Percentiles rank a stretch among this genome's conserved stretches.
Evolutionary conservation across 2,888 invertebrate species (phyloP).

Genomic region (Chorisops tibialis): DNA sequence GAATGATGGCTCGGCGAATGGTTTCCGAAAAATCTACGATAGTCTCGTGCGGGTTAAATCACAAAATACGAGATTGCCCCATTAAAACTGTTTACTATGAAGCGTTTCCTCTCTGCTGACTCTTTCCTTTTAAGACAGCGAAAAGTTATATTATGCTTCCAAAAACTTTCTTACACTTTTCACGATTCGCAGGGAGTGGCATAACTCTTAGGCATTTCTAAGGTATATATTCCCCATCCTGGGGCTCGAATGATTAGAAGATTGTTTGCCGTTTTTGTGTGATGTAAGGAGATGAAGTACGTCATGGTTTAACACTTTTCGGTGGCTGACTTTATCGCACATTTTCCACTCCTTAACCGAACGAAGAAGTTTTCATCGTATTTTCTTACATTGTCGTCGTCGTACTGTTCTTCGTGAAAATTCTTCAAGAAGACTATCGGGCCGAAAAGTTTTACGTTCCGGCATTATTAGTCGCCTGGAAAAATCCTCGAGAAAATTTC

Average conservation of each 20-base stretch:
- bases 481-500: too few relatives aligned
- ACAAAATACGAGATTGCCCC: conserved; percentile 14
- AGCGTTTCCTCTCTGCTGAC: background rate
- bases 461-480: too few relatives aligned
- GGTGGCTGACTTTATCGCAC: conserved; percentile 30
- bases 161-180: too few relatives aligned
- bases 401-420: conserved; percentile 19
- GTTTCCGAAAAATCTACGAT: conserved; percentile 9
- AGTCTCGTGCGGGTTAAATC: conserved; percentile 1
- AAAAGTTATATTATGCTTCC: too few relatives aligned
- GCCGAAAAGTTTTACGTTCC: too few relatives aligned
- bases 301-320: conserved; percentile 34
- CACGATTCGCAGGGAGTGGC: too few relatives aligned
- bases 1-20: conserved; percentile 7
- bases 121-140: too few relatives aligned
- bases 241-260: conserved; percentile 25
- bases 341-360: conserved; percentile 25
- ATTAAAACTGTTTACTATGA: conserved; percentile 25
- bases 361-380: background rate
- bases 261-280: conserved; percentile 29
- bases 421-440: background rate
- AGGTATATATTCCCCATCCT: conserved; percentile 19
- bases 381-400: conserved; percentile 19
- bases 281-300: conserved; percentile 32
- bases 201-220: background rate